Evolutionary conservation across 2,113 vertebrate species (phyloP).

Genomic region (Chionis minor): DNA sequence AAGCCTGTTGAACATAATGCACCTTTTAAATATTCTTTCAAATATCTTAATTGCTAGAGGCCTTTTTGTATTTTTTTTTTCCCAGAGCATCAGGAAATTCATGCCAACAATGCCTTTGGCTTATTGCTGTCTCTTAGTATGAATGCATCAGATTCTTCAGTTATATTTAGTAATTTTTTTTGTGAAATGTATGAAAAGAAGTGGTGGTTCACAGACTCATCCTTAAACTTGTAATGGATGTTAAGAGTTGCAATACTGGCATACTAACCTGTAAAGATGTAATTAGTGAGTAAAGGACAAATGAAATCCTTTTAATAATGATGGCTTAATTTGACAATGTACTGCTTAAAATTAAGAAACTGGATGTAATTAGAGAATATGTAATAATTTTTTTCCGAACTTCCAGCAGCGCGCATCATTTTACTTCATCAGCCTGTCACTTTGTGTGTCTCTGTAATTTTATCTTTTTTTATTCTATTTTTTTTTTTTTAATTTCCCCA

Average conservation of each 20-base stretch:
- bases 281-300: not conserved
- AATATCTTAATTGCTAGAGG: not conserved
- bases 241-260: not conserved
- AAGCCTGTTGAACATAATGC: not conserved
- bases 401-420: not conserved
- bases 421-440: not conserved
- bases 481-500: not conserved
- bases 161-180: not conserved
- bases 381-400: not conserved
- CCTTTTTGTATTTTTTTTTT: not conserved
- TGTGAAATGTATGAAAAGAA: not conserved
- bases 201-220: not conserved
- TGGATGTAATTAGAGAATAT: not conserved
- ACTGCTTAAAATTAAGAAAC: not conserved
- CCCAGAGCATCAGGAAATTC: not conserved
- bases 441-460: not conserved
- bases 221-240: not conserved
- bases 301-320: not conserved
- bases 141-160: not conserved
- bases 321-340: not conserved
- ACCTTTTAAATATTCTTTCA: not conserved
- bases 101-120: not conserved
- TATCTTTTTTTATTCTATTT: slow-evolving; percentile 4
- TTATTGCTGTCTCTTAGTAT: not conserved
- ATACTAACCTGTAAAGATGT: not conserved